Percentiles rank a stretch among this genome's conserved stretches.
Conservation (phyloP, 2,797 vertebrate genomes). For the Spinus olivaceus region DNA sequence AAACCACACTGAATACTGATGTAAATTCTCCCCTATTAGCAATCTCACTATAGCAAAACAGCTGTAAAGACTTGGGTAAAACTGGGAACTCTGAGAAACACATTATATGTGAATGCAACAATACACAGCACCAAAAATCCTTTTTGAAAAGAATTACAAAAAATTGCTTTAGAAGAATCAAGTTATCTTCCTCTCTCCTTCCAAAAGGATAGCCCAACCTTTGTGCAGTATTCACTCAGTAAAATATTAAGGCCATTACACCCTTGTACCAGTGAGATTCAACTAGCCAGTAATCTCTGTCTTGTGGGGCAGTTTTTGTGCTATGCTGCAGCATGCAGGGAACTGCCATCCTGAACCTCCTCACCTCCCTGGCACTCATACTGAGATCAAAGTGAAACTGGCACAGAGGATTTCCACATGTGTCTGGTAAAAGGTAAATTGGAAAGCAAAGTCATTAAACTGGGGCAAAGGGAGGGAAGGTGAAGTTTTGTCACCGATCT, state of each 20-base stretch:
- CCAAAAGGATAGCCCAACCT: background rate
- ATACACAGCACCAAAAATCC: background rate
- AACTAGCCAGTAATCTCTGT: background rate
- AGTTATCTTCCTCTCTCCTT: background rate
- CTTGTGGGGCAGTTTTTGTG: background rate
- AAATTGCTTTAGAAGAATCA: background rate
- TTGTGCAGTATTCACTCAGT: background rate
- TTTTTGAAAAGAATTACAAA: background rate
- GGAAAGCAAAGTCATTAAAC: background rate
- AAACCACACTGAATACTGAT: background rate
- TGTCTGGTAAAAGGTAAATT: conserved; percentile 28
- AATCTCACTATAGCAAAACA: background rate
- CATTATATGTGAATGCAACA: background rate
- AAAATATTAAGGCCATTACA: too few relatives aligned
- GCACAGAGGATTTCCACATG: background rate
- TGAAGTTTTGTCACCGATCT: background rate
- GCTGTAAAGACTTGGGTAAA: background rate
- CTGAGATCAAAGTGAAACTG: conserved; percentile 62
- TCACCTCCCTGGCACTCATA: conserved; percentile 35
- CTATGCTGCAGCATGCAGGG: conserved; percentile 11
- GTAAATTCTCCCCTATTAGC: background rate
- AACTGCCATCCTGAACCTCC: background rate
- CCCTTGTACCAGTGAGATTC: background rate
- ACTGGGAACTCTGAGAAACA: accelerated
- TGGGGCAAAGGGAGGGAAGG: background rate